A percentile compares a stretch with the other conserved stretches of the same genome.
phyloP scores from a whole-genome alignment of 92 coral and sea anemone species.

The Montipora capitata region DNA sequence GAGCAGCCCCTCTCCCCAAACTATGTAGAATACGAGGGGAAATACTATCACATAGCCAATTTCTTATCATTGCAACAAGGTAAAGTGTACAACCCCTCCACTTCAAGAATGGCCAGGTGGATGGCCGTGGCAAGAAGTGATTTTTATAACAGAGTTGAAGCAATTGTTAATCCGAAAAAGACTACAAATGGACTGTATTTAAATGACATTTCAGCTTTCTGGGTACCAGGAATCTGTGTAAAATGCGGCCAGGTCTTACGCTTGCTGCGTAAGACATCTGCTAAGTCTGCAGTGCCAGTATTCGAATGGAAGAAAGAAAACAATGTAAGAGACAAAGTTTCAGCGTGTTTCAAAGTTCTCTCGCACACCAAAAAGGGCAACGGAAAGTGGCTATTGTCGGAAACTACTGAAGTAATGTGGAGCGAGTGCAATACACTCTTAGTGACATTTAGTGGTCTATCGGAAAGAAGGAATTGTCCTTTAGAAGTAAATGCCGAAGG shows the following conservation, averaged over 20 bases:
- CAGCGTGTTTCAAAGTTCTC: background rate
- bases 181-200: background rate
- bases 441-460: background rate
- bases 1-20: background rate
- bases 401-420: constrained; percentile 21
- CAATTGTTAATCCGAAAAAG: constrained; percentile 5
- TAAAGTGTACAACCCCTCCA: constrained; percentile 18
- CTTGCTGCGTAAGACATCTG: constrained; percentile 19
- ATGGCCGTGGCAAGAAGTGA: constrained; percentile 15
- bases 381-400: background rate
- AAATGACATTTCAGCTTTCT: constrained; percentile 33
- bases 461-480: background rate
- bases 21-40: constrained; percentile 39
- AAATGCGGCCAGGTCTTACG: constrained; percentile 19
- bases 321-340: constrained; percentile 8
- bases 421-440: background rate
- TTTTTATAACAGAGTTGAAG: constrained; percentile 18
- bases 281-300: constrained; percentile 34
- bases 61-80: constrained; percentile 52
- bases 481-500: background rate
- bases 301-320: constrained; percentile 13
- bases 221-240: constrained; percentile 25
- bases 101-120: constrained; percentile 40
- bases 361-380: background rate
- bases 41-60: constrained; percentile 40